A percentile compares a stretch with the other conserved stretches of the same genome.
Evolutionary conservation across 1,140 invertebrate species (phyloP).

Genomic region (Caenorhabditis latens): DNA sequence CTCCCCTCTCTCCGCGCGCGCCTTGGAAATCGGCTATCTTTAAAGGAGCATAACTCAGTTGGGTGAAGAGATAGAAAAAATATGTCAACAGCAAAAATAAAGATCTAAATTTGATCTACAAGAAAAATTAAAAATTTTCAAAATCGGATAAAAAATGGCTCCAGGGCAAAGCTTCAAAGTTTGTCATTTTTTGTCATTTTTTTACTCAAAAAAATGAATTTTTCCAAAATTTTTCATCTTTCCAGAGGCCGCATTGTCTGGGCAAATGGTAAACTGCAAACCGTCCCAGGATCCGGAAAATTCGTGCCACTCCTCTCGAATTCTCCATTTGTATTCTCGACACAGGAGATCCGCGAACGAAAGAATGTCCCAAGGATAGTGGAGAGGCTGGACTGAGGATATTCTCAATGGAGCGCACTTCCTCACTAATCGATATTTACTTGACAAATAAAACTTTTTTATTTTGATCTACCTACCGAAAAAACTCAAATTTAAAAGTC

Average conservation of each 20-base stretch:
- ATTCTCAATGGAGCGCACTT: no score
- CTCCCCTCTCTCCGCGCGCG: no score
- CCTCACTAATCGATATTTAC: no score
- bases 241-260: constrained; percentile 13
- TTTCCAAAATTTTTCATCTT: background rate
- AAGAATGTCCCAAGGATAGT: background rate
- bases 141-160: no score
- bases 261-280: constrained; percentile 13
- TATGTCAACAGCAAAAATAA: no score
- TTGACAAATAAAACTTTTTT: background rate
- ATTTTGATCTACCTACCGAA: background rate
- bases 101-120: no score
- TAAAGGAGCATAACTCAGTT: background rate
- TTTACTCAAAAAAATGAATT: no score
- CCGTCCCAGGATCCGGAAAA: constrained; percentile 22
- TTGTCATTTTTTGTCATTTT: no score
- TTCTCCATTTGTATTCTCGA: constrained; percentile 9
- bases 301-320: constrained; percentile 5
- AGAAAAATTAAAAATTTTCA: no score
- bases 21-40: no score
- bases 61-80: no score
- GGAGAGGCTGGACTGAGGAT: background rate
- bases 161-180: no score
- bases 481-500: constrained; percentile 10
- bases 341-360: background rate